These are phyloP conservation scores for Drosophila pseudotakahashii DNA, from an alignment of 2,888 invertebrate genomes.

Conservation along the genomic window DNA sequence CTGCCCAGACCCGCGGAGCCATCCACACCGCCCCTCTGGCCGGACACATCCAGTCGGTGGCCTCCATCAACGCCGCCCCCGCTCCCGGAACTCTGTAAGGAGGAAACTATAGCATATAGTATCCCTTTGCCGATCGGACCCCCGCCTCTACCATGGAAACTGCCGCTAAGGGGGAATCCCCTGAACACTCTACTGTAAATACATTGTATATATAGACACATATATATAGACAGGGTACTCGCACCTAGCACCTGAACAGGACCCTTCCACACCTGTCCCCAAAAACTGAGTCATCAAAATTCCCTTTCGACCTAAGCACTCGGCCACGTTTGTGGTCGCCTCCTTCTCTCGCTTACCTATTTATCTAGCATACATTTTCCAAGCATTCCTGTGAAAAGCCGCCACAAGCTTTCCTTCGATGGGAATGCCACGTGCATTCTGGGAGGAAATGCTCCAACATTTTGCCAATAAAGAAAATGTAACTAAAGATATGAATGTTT, in stretches of 20 bases:
- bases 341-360: conserved; percentile 28
- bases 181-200: conserved; percentile 22
- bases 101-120: background rate
- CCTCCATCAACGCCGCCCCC: conserved; percentile 79
- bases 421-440: conserved; percentile 12
- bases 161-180: conserved; percentile 46
- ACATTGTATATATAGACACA: conserved; percentile 49
- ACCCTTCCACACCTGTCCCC: conserved; percentile 8
- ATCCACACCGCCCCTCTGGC: conserved; percentile 80
- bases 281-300: conserved; percentile 52
- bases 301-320: conserved; percentile 36
- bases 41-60: conserved; percentile 79
- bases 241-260: conserved; percentile 53
- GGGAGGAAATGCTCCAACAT: conserved; percentile 15
- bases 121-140: conserved; percentile 23
- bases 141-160: conserved; percentile 48
- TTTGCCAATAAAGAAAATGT: conserved; percentile 43
- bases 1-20: conserved; percentile 80
- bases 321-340: conserved; percentile 1
- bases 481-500: conserved; percentile 1
- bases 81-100: conserved; percentile 78
- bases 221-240: conserved; percentile 70
- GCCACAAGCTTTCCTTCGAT: conserved; percentile 40
- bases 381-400: conserved; percentile 37
- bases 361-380: conserved; percentile 43